A percentile compares a stretch with the other conserved stretches of the same genome.
These are phyloP conservation scores for Myotis myotis DNA, from an alignment of 2,797 vertebrate species.

Conservation along the genomic window DNA sequence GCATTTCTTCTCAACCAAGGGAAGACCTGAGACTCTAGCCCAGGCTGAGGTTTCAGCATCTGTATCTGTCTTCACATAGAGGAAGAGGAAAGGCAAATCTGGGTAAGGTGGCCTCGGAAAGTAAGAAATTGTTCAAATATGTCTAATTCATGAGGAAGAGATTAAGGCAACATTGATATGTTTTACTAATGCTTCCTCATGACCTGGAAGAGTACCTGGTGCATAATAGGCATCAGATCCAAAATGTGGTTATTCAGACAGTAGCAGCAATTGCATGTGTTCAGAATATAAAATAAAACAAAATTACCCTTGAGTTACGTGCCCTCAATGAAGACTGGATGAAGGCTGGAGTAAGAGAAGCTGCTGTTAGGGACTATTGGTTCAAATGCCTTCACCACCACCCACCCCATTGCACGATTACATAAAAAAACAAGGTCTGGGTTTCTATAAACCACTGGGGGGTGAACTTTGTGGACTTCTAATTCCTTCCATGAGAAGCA, in stretches of 20 bases:
- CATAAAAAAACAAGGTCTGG: neutral
- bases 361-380: accelerated
- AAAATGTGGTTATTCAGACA: neutral
- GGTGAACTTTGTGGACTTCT: neutral
- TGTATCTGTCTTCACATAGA: neutral
- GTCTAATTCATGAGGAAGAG: neutral
- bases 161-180: neutral
- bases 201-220: neutral
- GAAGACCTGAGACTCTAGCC: neutral
- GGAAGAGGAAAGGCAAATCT: neutral
- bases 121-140: neutral
- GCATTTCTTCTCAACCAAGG: neutral
- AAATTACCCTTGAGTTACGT: neutral
- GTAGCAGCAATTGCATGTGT: neutral
- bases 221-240: neutral
- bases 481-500: neutral
- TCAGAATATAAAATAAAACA: neutral
- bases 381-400: neutral
- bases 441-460: neutral
- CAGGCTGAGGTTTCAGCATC: neutral
- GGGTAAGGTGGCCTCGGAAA: neutral
- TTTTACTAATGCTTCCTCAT: neutral
- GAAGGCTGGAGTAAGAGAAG: neutral
- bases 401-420: neutral
- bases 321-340: neutral